These are phyloP conservation scores for Andrena bicolor DNA, from an alignment of 2,888 invertebrate genomes.

Conservation along the genomic window DNA sequence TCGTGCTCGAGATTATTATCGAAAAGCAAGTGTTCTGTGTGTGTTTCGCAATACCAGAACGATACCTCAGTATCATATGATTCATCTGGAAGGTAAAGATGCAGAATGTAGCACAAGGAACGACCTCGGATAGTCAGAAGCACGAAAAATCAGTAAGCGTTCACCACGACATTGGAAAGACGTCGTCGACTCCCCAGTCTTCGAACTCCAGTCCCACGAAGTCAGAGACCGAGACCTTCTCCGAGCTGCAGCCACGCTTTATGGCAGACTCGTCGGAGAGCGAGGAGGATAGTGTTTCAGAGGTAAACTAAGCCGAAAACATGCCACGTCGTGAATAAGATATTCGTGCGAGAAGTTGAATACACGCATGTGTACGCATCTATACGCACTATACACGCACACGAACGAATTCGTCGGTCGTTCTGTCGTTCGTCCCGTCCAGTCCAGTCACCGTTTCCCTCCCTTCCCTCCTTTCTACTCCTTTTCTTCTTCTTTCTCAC, in stretches of 20 bases:
- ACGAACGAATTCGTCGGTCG: slow-evolving; percentile 41
- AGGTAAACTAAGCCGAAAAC: slow-evolving; percentile 88
- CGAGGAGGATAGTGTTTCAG: slow-evolving; percentile 98
- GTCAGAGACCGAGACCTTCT: slow-evolving; percentile 93
- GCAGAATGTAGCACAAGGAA: slow-evolving; percentile 95
- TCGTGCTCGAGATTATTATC: slow-evolving; percentile 79
- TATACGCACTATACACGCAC: slow-evolving; percentile 29
- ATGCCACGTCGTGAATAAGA: slow-evolving; percentile 59
- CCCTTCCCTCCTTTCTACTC: slow-evolving; percentile 13
- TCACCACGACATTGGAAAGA: slow-evolving; percentile 85
- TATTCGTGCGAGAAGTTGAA: slow-evolving; percentile 42
- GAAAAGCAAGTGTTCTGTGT: slow-evolving; percentile 80
- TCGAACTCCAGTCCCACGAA: slow-evolving; percentile 93
- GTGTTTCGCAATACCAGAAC: slow-evolving; percentile 79
- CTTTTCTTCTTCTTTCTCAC: slow-evolving; percentile 32
- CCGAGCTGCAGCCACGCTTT: slow-evolving; percentile 93
- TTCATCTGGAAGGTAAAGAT: slow-evolving; percentile 91
- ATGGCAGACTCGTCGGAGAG: slow-evolving; percentile 98
- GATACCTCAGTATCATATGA: slow-evolving; percentile 85
- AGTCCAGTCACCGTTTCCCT: slow-evolving; percentile 33
- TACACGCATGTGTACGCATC: slow-evolving; percentile 53
- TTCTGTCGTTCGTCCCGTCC: slow-evolving; percentile 47
- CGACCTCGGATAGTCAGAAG: slow-evolving; percentile 92
- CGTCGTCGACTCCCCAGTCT: slow-evolving; percentile 92
- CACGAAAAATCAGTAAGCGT: slow-evolving; percentile 87